Percentiles rank a stretch among this genome's conserved stretches.
Evolutionary conservation across 2,797 vertebrate genomes (phyloP).

Genomic region (Carcharodon carcharias): DNA sequence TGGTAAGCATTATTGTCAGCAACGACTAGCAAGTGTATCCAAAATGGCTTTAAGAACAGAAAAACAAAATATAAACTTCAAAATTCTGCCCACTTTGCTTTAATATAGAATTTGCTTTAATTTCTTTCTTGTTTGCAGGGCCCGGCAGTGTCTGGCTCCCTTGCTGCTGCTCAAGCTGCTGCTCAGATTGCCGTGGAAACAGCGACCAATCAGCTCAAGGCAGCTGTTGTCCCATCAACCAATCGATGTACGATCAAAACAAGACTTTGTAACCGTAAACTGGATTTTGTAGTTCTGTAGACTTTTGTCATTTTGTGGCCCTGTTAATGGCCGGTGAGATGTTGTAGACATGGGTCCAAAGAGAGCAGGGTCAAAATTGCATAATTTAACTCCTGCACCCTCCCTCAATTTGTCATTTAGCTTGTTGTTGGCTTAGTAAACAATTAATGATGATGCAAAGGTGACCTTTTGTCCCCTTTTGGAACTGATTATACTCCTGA

Average conservation of each 20-base stretch:
- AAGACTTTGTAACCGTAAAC: background rate
- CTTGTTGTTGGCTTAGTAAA: background rate
- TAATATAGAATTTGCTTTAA: background rate
- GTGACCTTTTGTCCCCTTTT: background rate
- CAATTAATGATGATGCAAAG: background rate
- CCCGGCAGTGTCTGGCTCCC: slow-evolving; percentile 48
- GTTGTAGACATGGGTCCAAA: background rate
- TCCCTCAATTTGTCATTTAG: background rate
- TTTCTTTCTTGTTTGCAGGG: slow-evolving; percentile 37
- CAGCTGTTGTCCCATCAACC: slow-evolving; percentile 41
- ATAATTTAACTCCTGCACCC: background rate
- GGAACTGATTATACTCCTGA: background rate
- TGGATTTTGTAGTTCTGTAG: background rate
- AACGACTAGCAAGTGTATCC: background rate
- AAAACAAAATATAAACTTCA: background rate
- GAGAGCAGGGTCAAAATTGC: background rate
- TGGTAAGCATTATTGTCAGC: background rate
- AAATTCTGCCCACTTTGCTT: background rate
- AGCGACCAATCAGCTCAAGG: slow-evolving; percentile 73
- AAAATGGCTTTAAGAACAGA: background rate
- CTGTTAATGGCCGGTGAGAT: no score
- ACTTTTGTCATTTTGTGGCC: background rate
- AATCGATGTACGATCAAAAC: slow-evolving; percentile 24
- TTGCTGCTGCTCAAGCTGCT: slow-evolving; percentile 70
- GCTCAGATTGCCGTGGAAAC: slow-evolving; percentile 75